Conservation (phyloP, 2,797 vertebrate species). For the Muscicapa comitata region DNA sequence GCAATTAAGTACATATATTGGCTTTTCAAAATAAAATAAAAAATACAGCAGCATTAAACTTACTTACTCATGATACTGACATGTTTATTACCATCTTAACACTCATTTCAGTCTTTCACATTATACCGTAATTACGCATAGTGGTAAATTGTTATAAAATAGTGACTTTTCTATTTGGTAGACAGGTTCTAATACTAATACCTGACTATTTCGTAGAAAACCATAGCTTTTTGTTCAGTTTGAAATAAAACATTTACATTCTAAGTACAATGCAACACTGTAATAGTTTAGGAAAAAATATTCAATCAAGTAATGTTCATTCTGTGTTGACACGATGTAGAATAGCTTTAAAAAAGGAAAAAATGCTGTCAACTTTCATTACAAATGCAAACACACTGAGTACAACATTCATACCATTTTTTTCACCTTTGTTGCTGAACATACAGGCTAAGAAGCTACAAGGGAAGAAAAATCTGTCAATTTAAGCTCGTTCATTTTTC, state of each 20-base stretch:
- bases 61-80: slow-evolving; percentile 75
- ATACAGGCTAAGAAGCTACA: slow-evolving; percentile 67
- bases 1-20: slow-evolving; percentile 84
- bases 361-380: slow-evolving; percentile 49
- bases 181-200: slow-evolving; percentile 68
- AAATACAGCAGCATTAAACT: slow-evolving; percentile 82
- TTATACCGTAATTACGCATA: slow-evolving; percentile 74
- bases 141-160: slow-evolving; percentile 78
- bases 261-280: slow-evolving; percentile 68
- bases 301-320: slow-evolving; percentile 57
- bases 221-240: slow-evolving; percentile 65
- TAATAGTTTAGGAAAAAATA: slow-evolving; percentile 61
- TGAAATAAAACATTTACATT: slow-evolving; percentile 67
- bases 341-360: slow-evolving; percentile 61
- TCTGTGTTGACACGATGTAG: slow-evolving; percentile 55
- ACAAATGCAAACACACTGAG: slow-evolving; percentile 69
- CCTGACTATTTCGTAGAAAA: slow-evolving; percentile 69
- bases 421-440: slow-evolving; percentile 67
- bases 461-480: slow-evolving; percentile 33
- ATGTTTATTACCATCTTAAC: slow-evolving; percentile 75
- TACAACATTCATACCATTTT: slow-evolving; percentile 66
- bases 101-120: slow-evolving; percentile 78
- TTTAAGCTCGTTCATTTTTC: slow-evolving; percentile 4
- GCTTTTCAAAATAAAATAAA: slow-evolving; percentile 76
- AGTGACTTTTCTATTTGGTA: slow-evolving; percentile 74